Base-by-base conservation (phyloP, 2,113 vertebrate species). In the Heterocephalus glaber region DNA sequence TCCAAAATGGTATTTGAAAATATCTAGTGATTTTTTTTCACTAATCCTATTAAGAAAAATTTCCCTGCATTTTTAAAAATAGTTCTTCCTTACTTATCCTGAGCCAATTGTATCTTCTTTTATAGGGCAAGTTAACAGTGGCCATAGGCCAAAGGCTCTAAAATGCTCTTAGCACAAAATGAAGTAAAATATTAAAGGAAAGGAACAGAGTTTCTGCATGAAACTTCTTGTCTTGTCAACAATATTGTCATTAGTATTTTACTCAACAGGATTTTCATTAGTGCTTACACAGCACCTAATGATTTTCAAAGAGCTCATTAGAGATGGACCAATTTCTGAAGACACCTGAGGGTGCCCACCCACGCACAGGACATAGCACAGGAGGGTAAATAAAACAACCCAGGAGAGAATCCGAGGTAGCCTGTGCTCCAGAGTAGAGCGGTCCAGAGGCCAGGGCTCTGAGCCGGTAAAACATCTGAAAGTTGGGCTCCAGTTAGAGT, bases 31-130 rank as follows among this genome's bases (percentile, higher is more conserved):
- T 65, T 85, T 35, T 35, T 22, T 85, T 68, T 47, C 49, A 92
- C 28, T 96, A 89, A 81, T 91, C 35, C 54, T 35, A 20, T 16
- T 90, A 94, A 95, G 58, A 96, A 96, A 96, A 88, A 5, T 65
- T 0, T 1, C 33, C 38, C 20, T 35, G 56, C 0, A 3, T 77
- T 87, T 91, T 47, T 33, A 54, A 54, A 47, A 65, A 22, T 68
- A 80, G 38, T 94, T 94, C 58, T 96, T 61, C 35, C 7, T 77
- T 96, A 54, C n/a, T 96, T 0, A 0, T 86, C 11, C 35, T 96
- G 86, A 94, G 30, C 10, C 79, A 90, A 68, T 28, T 90, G 92
- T 94, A 82, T 7, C 19, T 33, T 28, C 16, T 58, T 95, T 93
- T 90, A 49, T 85, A 97, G 35, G 33, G 11, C 54, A 77, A 66